Conservation (phyloP, 2,113 vertebrate species). For the Poeciliopsis occidentalis region DNA sequence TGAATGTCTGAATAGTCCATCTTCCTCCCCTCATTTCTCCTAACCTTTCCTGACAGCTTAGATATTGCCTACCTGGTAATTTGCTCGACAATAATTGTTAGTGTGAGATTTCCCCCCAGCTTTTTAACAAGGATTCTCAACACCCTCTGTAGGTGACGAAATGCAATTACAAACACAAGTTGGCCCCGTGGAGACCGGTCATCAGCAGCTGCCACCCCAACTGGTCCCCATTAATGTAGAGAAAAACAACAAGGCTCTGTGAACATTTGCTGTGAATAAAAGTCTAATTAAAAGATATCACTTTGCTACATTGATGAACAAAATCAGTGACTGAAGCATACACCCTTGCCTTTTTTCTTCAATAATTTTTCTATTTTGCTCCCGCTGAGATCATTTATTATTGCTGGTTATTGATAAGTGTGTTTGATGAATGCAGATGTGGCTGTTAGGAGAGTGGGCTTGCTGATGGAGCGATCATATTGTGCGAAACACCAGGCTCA, state of each 20-base stretch:
- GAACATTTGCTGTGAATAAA: constrained; percentile 88
- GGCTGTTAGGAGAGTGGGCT: constrained; percentile 81
- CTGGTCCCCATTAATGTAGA: constrained; percentile 79
- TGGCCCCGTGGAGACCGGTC: constrained; percentile 78
- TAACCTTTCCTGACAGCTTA: constrained; percentile 96
- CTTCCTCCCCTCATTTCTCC: constrained; percentile 87
- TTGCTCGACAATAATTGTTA: constrained; percentile 94
- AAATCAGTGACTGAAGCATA: constrained; percentile 89
- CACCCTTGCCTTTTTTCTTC: constrained; percentile 65
- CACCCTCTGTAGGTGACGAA: constrained; percentile 99
- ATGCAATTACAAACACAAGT: constrained; percentile 95
- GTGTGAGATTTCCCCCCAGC: constrained; percentile 86
- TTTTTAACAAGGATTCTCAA: constrained; percentile 96
- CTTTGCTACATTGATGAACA: constrained; percentile 93
- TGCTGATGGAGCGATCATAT: constrained; percentile 98
- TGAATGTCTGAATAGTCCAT: constrained; percentile 95
- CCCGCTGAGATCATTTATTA: constrained; percentile 94
- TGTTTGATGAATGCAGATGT: constrained; percentile 97
- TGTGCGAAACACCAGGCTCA: constrained; percentile 89
- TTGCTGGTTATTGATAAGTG: constrained; percentile 94
- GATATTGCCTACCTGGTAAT: constrained; percentile 96
- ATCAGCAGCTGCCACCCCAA: constrained; percentile 87
- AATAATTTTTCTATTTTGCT: constrained; percentile 81
- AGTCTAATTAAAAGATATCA: constrained; percentile 93
- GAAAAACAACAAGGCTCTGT: constrained; percentile 67